Base-by-base conservation (phyloP, 1,140 invertebrate species). In the Solen grandis region DNA sequence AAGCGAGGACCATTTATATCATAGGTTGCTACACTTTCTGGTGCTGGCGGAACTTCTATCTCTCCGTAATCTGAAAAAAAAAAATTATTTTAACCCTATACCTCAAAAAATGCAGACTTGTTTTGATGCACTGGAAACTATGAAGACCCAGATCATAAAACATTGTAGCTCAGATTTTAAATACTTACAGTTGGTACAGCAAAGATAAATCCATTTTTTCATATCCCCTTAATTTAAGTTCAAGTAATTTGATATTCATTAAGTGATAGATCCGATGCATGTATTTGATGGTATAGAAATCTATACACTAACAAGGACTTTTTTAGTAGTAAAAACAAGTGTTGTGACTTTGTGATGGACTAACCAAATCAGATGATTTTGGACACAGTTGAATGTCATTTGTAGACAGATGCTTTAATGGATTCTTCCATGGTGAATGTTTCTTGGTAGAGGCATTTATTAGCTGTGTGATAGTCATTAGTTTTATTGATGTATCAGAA, bases 1-100 rank as follows among this genome's bases (percentile, higher is more conserved):
- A 99, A 92, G 16, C 98, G 93, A 19, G 91, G 89, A 38, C 89
- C 90, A 81, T 89, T 88, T 13, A 86, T 77, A 66, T 89, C 88
- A 80, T 89, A 91, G 8, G 90, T 86, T 1, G 88, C 88, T 8
- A 89, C 89, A 52, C 78, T 78, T 63, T 89, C 86, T 52, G 87
- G 86, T 35, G 88, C 87, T 59, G 89, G 85, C 29, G 90, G 90
- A 31, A 92, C 84, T 46, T 90, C 89, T n/a, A 92, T 86, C 19
- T 86, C 84, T 10, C 87, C 87, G 83, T 87, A 92, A 82, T 91
- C 91, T 92, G 72, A 87, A 76, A 60, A 81, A n/a, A 70, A 63
- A 65, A 41, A 5, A 22, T 33, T 35, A 66, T 62, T 19, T 25
- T 25, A 68, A 41, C 41, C 14, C 1, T 31, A 38, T 75, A 4